A percentile compares a stretch with the other conserved stretches of the same genome.
Conservation (phyloP, 2,888 invertebrate species). For the Melikaiella ostensackeni region DNA sequence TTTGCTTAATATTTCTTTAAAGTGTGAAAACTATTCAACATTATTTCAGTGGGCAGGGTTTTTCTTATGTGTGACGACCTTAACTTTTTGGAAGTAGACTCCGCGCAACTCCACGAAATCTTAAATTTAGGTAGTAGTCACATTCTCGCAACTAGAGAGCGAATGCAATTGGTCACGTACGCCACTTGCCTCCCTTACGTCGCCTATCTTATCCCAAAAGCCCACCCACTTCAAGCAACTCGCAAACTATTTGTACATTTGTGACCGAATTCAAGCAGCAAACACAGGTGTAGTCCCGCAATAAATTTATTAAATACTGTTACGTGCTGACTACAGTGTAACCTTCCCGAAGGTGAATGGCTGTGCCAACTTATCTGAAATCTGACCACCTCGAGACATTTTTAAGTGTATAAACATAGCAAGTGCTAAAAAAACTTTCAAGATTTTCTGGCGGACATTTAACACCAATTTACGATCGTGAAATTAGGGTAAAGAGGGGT, state of each 20-base stretch:
- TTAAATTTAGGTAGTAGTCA: slow-evolving; percentile 2
- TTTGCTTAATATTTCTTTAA: too few relatives aligned
- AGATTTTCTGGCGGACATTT: not conserved
- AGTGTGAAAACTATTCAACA: too few relatives aligned
- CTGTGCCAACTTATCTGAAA: not conserved
- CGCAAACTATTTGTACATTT: not conserved
- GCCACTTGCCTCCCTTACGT: slow-evolving; percentile 62
- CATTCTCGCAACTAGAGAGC: not conserved
- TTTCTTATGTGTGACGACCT: not conserved
- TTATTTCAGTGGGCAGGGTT: too few relatives aligned
- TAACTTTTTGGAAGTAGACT: not conserved
- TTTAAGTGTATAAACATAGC: slow-evolving; percentile 13
- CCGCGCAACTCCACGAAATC: not conserved
- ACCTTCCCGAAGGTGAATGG: slow-evolving; percentile 61
- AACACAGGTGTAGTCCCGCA: too few relatives aligned
- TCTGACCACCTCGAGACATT: slow-evolving; percentile 3
- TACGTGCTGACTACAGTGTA: slow-evolving; percentile 43
- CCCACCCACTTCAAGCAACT: slow-evolving; percentile 20
- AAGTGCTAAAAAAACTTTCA: not conserved
- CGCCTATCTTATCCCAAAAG: slow-evolving; percentile 37
- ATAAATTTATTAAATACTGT: not conserved
- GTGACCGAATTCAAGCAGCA: not conserved
- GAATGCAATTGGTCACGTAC: slow-evolving; percentile 77
- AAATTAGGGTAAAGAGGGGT: not conserved
- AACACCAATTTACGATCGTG: not conserved